Evolutionary conservation across 2,113 vertebrate species (phyloP).

Genomic region (Melanerpes formicivorus): DNA sequence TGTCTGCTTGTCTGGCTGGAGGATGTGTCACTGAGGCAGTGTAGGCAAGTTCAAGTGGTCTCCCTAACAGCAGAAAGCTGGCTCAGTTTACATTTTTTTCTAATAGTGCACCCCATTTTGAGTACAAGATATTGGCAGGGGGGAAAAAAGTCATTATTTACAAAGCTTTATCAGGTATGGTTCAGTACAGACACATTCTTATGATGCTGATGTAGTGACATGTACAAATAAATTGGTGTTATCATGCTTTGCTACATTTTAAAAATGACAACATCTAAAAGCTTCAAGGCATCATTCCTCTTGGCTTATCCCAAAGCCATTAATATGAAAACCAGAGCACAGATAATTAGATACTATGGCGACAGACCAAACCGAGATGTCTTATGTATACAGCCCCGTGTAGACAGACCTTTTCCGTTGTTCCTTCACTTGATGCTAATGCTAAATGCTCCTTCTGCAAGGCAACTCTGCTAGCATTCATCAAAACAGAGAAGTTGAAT

Average conservation of each 20-base stretch:
- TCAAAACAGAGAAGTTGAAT: neutral
- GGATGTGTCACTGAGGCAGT: neutral
- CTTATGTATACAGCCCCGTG: neutral
- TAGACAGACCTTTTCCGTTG: neutral
- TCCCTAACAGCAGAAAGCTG: neutral
- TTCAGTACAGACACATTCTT: neutral
- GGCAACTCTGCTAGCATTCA: neutral
- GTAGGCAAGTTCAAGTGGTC: neutral
- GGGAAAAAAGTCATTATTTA: neutral
- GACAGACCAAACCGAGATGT: neutral
- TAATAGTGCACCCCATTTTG: neutral
- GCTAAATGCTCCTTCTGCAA: neutral
- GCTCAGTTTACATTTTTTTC: neutral
- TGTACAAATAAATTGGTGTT: neutral
- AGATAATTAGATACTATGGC: neutral
- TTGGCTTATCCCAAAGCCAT: neutral
- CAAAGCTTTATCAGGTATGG: neutral
- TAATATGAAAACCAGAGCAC: constrained; percentile 5
- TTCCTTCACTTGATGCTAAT: neutral
- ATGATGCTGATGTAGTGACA: neutral
- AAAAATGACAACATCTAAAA: neutral
- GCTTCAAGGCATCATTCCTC: neutral
- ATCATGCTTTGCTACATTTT: neutral
- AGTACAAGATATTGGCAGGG: neutral
- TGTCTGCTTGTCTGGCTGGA: neutral